phyloP scores from a whole-genome alignment of 2,888 invertebrate species.

The Onthophagus sagittarius region DNA sequence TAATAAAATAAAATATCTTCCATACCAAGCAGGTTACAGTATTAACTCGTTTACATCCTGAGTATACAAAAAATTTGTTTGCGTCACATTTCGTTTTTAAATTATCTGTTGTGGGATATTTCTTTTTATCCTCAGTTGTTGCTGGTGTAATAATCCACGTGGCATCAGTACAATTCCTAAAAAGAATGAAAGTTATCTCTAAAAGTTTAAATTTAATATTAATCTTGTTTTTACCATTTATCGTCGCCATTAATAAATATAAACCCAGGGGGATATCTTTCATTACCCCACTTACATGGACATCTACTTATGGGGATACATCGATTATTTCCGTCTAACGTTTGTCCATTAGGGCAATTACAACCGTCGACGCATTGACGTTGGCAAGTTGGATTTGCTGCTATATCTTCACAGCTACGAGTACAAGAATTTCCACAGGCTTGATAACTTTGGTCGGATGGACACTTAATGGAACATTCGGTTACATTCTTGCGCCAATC shows the following conservation, averaged over 20 bases:
- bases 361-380: conserved; percentile 12
- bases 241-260: neutral
- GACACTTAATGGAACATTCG: conserved; percentile 13
- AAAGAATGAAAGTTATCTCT: too few relatives aligned
- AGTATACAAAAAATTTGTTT: conserved; percentile 60
- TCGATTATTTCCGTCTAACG: neutral
- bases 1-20: neutral
- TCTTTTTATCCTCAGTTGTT: conserved; percentile 48
- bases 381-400: conserved; percentile 9
- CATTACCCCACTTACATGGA: neutral
- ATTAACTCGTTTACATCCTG: conserved; percentile 66
- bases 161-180: conserved; percentile 59
- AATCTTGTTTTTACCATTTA: neutral
- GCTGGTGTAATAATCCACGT: conserved; percentile 65
- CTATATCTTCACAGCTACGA: conserved; percentile 16
- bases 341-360: conserved; percentile 10
- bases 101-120: conserved; percentile 46
- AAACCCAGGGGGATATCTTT: conserved; percentile 13
- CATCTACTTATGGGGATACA: conserved; percentile 11
- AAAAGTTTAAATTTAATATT: too few relatives aligned
- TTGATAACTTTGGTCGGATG: conserved; percentile 12
- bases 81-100: conserved; percentile 58
- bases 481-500: conserved; percentile 12
- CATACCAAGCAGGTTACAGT: conserved; percentile 67
- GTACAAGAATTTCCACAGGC: conserved; percentile 11